Evolutionary conservation across 2,797 vertebrate species (phyloP).

Genomic region (Sebastes oblongus): DNA sequence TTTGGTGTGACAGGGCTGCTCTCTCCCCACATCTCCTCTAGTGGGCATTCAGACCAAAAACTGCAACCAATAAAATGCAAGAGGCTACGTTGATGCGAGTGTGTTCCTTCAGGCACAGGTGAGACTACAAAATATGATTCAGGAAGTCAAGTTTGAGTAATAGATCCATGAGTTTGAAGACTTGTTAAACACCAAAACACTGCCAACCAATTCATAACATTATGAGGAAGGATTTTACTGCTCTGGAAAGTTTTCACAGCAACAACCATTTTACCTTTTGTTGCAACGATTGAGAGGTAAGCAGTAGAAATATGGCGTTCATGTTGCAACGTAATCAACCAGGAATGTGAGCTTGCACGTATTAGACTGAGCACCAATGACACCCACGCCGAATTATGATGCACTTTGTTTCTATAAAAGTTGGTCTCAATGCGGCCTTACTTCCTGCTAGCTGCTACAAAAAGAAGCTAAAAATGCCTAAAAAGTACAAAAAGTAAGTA

Average conservation of each 20-base stretch:
- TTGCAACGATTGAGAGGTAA: not conserved
- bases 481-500: not conserved
- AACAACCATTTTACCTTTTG: not conserved
- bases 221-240: not conserved
- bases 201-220: too few species aligned
- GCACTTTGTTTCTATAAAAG: not conserved
- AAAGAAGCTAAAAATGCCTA: not conserved
- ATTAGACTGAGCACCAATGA: not conserved
- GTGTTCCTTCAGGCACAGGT: not conserved
- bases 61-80: not conserved
- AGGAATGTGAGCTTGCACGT: not conserved
- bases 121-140: not conserved
- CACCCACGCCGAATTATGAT: not conserved
- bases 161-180: not conserved
- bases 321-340: not conserved
- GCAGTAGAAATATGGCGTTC: not conserved
- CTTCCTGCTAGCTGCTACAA: not conserved
- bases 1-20: too few species aligned
- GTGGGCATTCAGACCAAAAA: not conserved
- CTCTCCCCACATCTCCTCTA: not conserved
- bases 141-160: not conserved
- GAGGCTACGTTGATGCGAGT: not conserved
- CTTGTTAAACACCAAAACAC: too few species aligned
- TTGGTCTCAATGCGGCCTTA: not conserved
- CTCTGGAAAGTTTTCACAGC: not conserved